Percentiles rank a stretch among this genome's conserved stretches.
Conservation (phyloP, 2,888 invertebrate species). For the Tuberolachnus salignus region DNA sequence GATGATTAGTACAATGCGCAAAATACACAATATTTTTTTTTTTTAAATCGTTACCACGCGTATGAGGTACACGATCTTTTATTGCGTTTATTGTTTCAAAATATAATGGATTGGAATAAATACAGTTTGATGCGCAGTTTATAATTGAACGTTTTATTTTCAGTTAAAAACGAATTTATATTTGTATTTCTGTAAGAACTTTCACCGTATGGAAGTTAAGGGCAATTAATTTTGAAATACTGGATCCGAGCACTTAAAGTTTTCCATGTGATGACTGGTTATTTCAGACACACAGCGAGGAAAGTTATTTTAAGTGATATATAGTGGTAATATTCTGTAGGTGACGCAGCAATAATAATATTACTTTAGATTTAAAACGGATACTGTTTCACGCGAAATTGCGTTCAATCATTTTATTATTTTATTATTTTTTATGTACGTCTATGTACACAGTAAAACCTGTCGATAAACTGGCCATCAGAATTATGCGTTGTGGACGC, state of each 20-base stretch:
- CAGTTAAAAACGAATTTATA: slow-evolving; percentile 15
- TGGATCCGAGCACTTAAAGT: slow-evolving; percentile 18
- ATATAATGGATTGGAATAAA: no score
- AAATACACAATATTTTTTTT: no score
- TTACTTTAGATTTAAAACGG: slow-evolving; percentile 19
- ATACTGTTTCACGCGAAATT: slow-evolving; percentile 12
- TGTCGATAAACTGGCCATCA: no score
- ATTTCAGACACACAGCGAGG: slow-evolving; percentile 5
- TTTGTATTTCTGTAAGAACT: slow-evolving; percentile 20
- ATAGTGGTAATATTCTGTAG: neutral
- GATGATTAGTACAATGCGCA: no score
- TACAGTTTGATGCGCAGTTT: no score
- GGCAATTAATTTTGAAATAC: slow-evolving; percentile 35
- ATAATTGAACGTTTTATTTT: slow-evolving; percentile 2
- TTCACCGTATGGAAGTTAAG: neutral
- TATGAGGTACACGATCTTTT: no score
- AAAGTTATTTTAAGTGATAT: slow-evolving; percentile 36
- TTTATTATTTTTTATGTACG: neutral
- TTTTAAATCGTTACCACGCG: no score
- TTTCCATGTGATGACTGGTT: slow-evolving; percentile 38
- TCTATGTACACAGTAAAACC: no score
- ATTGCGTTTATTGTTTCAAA: no score
- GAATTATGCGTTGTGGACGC: no score
- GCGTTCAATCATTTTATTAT: neutral
- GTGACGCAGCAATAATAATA: slow-evolving; percentile 19